Percentiles rank a stretch among this genome's conserved stretches.
Evolutionary conservation across 2,797 vertebrate species (phyloP).

Genomic region (Ataeniobius toweri): DNA sequence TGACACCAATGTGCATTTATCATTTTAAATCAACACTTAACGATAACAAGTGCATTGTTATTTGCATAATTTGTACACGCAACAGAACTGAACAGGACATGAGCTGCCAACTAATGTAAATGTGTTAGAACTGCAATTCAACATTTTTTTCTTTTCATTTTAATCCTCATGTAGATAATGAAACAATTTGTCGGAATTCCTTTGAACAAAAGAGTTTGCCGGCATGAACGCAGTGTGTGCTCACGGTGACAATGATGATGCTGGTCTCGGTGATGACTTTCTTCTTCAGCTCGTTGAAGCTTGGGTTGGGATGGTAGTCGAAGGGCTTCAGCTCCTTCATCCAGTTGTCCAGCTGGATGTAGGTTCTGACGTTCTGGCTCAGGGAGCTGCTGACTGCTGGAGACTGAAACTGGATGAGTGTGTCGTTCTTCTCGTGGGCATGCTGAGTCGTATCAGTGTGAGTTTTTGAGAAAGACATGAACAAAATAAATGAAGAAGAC

Average conservation of each 20-base stretch:
- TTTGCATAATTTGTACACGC: conserved; percentile 15
- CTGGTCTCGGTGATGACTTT: conserved; percentile 85
- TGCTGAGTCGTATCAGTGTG: conserved; percentile 59
- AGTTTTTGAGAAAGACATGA: background rate
- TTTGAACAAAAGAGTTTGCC: conserved; percentile 4
- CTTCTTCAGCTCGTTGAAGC: conserved; percentile 85
- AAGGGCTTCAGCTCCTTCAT: conserved; percentile 83
- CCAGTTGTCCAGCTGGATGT: conserved; percentile 87
- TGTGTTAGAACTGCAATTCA: conserved; percentile 14
- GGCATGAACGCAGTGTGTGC: conserved; percentile 7
- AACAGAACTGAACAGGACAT: conserved; percentile 5
- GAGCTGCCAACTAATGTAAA: conserved; percentile 28
- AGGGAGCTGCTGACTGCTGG: conserved; percentile 78
- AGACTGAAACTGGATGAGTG: conserved; percentile 86
- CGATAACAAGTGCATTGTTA: conserved; percentile 29
- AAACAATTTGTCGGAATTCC: conserved; percentile 47
- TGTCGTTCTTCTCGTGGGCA: conserved; percentile 82
- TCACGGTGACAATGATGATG: conserved; percentile 82
- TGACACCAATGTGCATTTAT: conserved; percentile 17
- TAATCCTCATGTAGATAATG: conserved; percentile 37
- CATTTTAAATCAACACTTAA: conserved; percentile 19
- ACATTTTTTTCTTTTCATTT: conserved; percentile 25
- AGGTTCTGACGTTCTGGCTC: conserved; percentile 79
- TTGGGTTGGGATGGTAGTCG: conserved; percentile 87
- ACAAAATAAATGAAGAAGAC: background rate